A percentile compares a stretch with the other conserved stretches of the same genome.
These are phyloP conservation scores for Phataginus tetradactyla DNA, from an alignment of 2,797 vertebrate genomes.

Conservation along the genomic window DNA sequence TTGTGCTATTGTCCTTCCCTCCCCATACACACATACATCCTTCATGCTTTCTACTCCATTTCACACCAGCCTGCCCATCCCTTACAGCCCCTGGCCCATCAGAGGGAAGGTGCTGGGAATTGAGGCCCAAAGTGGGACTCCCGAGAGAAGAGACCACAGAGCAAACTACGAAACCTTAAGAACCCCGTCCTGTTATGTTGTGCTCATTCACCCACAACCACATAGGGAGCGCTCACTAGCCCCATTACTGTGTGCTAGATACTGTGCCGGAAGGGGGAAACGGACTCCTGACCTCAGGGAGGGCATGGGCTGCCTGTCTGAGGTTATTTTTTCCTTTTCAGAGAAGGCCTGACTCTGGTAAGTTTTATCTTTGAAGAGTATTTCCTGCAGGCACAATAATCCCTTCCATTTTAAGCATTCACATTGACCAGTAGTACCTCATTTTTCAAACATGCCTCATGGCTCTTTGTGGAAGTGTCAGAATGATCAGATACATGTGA, in stretches of 20 bases:
- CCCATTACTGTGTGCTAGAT: background rate
- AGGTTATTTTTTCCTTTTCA: background rate
- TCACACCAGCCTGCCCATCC: slow-evolving; percentile 24
- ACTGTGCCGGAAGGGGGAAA: background rate
- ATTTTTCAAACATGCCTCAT: slow-evolving; percentile 34
- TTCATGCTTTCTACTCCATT: slow-evolving; percentile 66
- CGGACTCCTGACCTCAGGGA: background rate
- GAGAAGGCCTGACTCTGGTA: slow-evolving; percentile 67
- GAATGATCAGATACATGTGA: background rate
- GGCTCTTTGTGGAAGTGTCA: background rate
- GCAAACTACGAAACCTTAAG: slow-evolving; percentile 15
- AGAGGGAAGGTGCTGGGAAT: slow-evolving; percentile 43
- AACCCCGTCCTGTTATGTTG: background rate
- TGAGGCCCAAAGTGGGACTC: background rate
- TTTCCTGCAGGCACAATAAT: background rate
- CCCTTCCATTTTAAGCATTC: background rate
- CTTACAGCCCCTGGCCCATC: slow-evolving; percentile 21
- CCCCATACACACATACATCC: slow-evolving; percentile 66
- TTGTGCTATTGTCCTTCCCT: slow-evolving; percentile 74
- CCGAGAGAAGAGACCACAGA: slow-evolving; percentile 18
- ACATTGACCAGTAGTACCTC: background rate
- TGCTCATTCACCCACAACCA: background rate
- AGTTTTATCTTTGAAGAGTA: slow-evolving; percentile 52
- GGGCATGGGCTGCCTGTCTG: background rate
- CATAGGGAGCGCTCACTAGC: background rate